Conservation (phyloP, 2,113 vertebrate species). For the Peromyscus maniculatus region DNA sequence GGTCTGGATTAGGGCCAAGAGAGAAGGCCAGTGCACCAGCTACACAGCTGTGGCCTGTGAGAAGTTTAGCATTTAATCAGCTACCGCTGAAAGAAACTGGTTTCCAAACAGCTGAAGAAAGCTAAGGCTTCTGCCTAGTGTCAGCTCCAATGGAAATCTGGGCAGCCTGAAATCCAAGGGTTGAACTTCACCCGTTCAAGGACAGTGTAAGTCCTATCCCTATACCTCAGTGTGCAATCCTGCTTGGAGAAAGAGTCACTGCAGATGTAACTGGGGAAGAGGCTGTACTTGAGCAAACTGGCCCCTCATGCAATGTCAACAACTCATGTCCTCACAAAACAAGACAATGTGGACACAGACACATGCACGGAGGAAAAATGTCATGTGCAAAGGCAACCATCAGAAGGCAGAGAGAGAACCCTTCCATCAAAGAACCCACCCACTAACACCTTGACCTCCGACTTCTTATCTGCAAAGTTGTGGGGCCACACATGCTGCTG, state of each 20-base stretch:
- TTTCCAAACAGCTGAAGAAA: background rate
- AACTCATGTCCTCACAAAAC: background rate
- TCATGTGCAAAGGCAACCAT: background rate
- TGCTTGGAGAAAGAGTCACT: background rate
- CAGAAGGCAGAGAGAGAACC: background rate
- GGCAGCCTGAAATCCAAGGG: background rate
- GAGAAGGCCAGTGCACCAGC: background rate
- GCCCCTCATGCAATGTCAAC: background rate
- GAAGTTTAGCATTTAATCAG: constrained; percentile 8
- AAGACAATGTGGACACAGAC: background rate
- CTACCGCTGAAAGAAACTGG: background rate
- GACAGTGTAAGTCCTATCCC: background rate
- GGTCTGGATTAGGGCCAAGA: background rate
- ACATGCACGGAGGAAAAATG: background rate
- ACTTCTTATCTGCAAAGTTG: background rate
- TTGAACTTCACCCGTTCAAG: background rate
- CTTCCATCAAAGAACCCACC: background rate
- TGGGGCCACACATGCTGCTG: background rate
- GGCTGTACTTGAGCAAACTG: background rate
- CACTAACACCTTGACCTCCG: background rate
- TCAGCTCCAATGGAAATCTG: background rate
- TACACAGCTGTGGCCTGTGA: background rate
- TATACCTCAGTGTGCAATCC: background rate
- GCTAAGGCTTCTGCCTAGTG: background rate
- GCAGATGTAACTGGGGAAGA: background rate